Conservation (phyloP, 2,113 vertebrate species). For the Malurus melanocephalus region DNA sequence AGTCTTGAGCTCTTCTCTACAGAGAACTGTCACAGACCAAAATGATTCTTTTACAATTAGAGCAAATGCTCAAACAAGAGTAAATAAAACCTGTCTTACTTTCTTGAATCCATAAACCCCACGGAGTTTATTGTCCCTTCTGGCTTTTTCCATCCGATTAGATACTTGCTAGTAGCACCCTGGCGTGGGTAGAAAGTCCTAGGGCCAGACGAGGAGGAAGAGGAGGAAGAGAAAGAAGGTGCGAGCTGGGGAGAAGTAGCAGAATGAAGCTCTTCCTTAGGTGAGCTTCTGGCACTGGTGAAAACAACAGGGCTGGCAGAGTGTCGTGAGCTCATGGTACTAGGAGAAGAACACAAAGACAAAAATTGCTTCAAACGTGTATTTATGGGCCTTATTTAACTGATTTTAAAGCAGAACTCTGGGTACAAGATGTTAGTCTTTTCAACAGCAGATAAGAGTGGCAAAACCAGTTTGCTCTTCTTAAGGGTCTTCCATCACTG, state of each 20-base stretch:
- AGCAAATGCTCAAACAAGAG: conserved; percentile 5
- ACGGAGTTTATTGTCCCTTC: conserved; percentile 98
- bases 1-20: not conserved
- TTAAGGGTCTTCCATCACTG: not conserved
- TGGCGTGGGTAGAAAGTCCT: conserved; percentile 98
- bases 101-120: conserved; percentile 95
- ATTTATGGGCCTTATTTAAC: not conserved
- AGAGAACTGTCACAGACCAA: not conserved
- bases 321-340: conserved; percentile 84
- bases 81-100: conserved; percentile 80
- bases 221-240: conserved; percentile 85
- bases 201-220: conserved; percentile 87
- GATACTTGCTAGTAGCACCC: conserved; percentile 97
- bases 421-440: not conserved
- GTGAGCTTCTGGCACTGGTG: conserved; percentile 85
- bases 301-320: conserved; percentile 84
- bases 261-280: conserved; percentile 88
- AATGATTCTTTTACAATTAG: not conserved
- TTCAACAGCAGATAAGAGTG: rapidly evolving
- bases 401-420: not conserved
- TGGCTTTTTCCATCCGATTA: conserved; percentile 98
- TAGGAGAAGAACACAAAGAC: conserved; percentile 59
- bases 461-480: not conserved
- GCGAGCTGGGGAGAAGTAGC: conserved; percentile 79
- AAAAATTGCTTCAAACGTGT: not conserved